A percentile compares a stretch with the other conserved stretches of the same genome.
These are phyloP conservation scores for Drosophila saltans DNA, from an alignment of 1,140 invertebrate genomes.

Conservation along the genomic window DNA sequence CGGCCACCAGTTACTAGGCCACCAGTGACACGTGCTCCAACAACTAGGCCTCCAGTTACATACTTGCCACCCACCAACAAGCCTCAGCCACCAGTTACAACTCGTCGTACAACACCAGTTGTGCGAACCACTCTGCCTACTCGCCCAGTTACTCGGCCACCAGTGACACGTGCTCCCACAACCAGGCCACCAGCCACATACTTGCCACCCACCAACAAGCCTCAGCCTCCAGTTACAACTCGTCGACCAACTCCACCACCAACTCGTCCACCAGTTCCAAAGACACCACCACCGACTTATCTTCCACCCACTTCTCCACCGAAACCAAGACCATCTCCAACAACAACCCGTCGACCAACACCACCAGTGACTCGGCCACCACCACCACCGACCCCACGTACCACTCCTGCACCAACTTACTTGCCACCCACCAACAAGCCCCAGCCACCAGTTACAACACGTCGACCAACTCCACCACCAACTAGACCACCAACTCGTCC, in stretches of 20 bases:
- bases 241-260: conserved; percentile 41
- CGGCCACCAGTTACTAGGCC: conserved; percentile 22
- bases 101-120: conserved; percentile 22
- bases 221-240: conserved; percentile 37
- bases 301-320: conserved; percentile 39
- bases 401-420: conserved; percentile 42
- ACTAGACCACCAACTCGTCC: conserved; percentile 36
- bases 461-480: conserved; percentile 37
- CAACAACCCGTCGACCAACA: conserved; percentile 42
- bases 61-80: conserved; percentile 69
- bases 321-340: conserved; percentile 34
- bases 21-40: conserved; percentile 31
- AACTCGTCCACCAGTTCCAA: conserved; percentile 30
- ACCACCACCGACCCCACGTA: conserved; percentile 19
- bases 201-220: conserved; percentile 42
- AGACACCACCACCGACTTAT: conserved; percentile 17
- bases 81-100: conserved; percentile 59
- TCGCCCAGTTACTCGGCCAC: conserved; percentile 30
- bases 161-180: conserved; percentile 22
- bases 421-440: conserved; percentile 43
- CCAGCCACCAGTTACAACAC: conserved; percentile 36
- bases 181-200: conserved; percentile 41
- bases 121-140: conserved; percentile 22
- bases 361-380: conserved; percentile 36
- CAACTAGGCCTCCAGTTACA: conserved; percentile 49